Evolutionary conservation across 1,140 invertebrate genomes (phyloP).

Genomic region (Brachionus calyciflorus): DNA sequence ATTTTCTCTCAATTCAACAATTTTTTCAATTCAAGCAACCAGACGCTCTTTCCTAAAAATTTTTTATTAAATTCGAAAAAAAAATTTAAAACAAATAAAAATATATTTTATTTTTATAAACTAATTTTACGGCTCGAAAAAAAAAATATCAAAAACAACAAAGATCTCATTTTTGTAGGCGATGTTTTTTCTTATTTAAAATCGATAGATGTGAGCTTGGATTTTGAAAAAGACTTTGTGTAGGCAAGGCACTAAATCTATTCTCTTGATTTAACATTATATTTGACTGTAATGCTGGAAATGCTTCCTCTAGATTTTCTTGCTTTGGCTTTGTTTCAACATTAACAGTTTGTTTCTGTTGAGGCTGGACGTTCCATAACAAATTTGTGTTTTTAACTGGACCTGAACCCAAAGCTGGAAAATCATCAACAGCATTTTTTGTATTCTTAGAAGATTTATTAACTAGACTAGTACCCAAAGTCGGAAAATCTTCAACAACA

Average conservation of each 20-base stretch:
- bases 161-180: too few species aligned
- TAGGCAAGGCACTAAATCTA: conserved; percentile 28
- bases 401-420: neutral
- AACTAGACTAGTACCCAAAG: neutral
- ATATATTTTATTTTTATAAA: too few species aligned
- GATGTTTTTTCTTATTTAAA: conserved; percentile 45
- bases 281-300: neutral
- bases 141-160: too few species aligned
- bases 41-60: too few species aligned
- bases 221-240: neutral
- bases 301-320: neutral
- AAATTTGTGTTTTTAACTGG: neutral
- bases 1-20: too few species aligned
- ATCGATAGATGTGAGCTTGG: conserved; percentile 32
- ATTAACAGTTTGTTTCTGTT: neutral
- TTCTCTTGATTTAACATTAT: neutral
- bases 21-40: too few species aligned
- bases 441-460: neutral
- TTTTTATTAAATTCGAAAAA: too few species aligned
- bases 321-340: neutral
- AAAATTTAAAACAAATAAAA: too few species aligned
- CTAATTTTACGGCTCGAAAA: too few species aligned
- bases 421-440: too few species aligned
- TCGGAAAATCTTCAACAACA: neutral
- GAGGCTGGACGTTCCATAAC: neutral